phyloP scores from a whole-genome alignment of 2,888 invertebrate genomes.

The Tipula lateralis region DNA sequence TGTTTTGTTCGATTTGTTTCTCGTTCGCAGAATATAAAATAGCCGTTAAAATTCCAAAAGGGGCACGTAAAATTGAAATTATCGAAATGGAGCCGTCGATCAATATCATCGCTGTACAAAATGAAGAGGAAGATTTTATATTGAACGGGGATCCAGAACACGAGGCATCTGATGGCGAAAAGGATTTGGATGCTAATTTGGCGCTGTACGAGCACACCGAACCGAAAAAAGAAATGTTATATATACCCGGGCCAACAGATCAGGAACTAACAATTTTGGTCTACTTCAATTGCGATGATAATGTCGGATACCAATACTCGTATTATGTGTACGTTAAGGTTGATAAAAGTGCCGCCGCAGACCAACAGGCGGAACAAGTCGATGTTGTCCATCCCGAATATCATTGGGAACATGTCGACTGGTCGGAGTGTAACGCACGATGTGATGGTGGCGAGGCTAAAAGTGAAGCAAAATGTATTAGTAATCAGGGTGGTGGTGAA shows the following conservation, averaged over 20 bases:
- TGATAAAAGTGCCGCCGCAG: too few relatives aligned
- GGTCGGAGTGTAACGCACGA: constrained; percentile 57
- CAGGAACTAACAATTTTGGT: constrained; percentile 51
- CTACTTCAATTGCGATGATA: constrained; percentile 8
- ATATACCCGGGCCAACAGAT: constrained; percentile 58
- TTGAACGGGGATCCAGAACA: constrained; percentile 58
- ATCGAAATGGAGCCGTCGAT: constrained; percentile 54
- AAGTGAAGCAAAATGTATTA: constrained; percentile 56
- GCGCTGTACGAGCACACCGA: constrained; percentile 52
- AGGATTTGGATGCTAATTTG: constrained; percentile 50
- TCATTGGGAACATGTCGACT: constrained; percentile 59
- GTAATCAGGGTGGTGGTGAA: constrained; percentile 52
- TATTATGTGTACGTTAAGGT: constrained; percentile 31
- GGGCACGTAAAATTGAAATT: constrained; percentile 57
- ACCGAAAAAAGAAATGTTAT: constrained; percentile 53
- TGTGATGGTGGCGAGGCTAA: constrained; percentile 59
- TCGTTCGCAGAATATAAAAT: constrained; percentile 40
- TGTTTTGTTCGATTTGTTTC: background rate
- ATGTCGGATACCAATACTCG: constrained; percentile 32
- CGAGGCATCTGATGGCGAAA: constrained; percentile 48
- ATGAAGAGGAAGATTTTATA: constrained; percentile 51
- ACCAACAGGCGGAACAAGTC: background rate
- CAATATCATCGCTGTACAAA: constrained; percentile 57
- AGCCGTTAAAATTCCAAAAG: constrained; percentile 55
- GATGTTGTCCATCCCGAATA: constrained; percentile 42